These are phyloP conservation scores for Polyommatus icarus DNA, from an alignment of 2,888 invertebrate species.

Conservation along the genomic window DNA sequence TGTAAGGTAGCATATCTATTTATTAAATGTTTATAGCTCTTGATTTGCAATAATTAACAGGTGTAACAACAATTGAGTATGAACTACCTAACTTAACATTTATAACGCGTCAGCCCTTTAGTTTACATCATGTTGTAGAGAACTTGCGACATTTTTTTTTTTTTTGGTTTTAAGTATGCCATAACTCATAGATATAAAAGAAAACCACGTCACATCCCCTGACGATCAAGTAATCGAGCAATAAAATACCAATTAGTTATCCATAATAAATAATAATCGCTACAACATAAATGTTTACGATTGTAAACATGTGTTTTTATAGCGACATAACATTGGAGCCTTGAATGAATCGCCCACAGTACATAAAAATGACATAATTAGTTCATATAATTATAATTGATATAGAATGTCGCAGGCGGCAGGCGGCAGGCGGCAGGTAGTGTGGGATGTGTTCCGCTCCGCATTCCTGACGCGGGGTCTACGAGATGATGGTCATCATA, in stretches of 20 bases:
- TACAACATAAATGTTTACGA: constrained; percentile 1
- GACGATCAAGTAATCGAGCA: not conserved
- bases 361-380: constrained; percentile 28
- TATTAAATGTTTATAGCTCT: no score
- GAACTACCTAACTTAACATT: no score
- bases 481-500: not conserved
- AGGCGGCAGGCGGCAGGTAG: not conserved
- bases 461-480: not conserved
- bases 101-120: no score
- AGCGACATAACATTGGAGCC: not conserved
- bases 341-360: constrained; percentile 26
- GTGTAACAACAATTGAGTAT: no score
- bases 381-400: constrained; percentile 25
- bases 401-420: not conserved
- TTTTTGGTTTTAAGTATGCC: not conserved
- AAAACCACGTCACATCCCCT: not conserved
- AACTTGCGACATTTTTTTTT: not conserved
- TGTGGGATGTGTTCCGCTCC: constrained; percentile 25
- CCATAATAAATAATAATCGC: not conserved
- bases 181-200: not conserved
- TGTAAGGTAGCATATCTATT: no score
- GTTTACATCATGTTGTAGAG: no score
- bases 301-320: constrained; percentile 19
- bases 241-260: constrained; percentile 10
- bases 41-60: no score